Percentiles rank a stretch among this genome's conserved stretches.
phyloP scores from a whole-genome alignment of 2,113 vertebrate genomes.

The Cacatua alba region DNA sequence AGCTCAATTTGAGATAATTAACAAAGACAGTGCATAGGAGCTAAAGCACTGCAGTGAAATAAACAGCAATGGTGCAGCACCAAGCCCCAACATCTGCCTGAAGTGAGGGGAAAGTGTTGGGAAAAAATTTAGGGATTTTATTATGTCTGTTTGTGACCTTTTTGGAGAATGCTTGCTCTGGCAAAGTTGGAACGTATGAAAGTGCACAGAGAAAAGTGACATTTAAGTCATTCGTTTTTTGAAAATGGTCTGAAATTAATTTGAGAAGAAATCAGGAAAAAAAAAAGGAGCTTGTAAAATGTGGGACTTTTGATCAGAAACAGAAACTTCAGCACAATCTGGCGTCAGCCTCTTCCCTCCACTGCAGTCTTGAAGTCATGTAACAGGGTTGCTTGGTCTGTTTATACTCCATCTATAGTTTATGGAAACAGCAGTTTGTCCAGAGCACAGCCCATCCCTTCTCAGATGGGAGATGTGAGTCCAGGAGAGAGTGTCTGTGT shows the following conservation, averaged over 20 bases:
- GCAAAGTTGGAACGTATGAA: neutral
- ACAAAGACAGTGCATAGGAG: neutral
- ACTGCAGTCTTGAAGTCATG: neutral
- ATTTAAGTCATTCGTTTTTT: neutral
- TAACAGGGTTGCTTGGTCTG: neutral
- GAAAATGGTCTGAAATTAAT: neutral
- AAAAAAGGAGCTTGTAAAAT: neutral
- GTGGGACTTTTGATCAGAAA: neutral
- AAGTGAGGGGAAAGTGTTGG: neutral
- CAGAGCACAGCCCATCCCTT: neutral
- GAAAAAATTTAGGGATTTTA: neutral
- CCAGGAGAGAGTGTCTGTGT: neutral
- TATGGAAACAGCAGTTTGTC: neutral
- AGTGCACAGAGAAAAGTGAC: conserved; percentile 16
- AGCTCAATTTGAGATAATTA: neutral
- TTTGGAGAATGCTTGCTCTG: neutral
- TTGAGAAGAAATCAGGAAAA: neutral
- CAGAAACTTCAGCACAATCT: neutral
- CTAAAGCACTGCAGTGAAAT: neutral
- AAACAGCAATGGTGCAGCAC: neutral
- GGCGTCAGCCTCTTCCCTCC: neutral
- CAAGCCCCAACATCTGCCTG: neutral
- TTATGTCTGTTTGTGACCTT: neutral
- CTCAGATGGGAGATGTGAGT: neutral
- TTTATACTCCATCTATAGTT: neutral